Percentiles rank a stretch among this genome's conserved stretches.
Conservation (phyloP, 2,888 invertebrate genomes). For the Malthinus flaveolus region DNA sequence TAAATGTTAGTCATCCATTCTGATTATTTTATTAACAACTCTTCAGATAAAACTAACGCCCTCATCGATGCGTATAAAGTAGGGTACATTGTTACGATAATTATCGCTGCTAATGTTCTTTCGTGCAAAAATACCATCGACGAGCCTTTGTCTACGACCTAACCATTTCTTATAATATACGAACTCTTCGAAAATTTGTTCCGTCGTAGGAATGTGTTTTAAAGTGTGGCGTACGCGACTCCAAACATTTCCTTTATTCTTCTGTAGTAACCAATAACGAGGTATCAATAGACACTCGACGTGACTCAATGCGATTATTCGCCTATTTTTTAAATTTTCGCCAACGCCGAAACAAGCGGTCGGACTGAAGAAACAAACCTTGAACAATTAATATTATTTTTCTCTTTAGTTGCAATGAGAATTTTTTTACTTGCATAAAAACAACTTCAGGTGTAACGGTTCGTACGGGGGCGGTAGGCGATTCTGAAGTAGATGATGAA, state of each 20-base stretch:
- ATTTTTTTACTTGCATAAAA: no score
- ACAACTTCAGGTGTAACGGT: no score
- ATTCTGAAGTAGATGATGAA: no score
- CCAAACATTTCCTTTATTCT: constrained; percentile 69
- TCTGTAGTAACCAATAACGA: constrained; percentile 68
- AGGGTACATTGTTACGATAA: constrained; percentile 26
- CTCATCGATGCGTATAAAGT: constrained; percentile 33
- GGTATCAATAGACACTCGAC: constrained; percentile 72
- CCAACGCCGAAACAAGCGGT: constrained; percentile 72
- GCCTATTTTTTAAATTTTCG: constrained; percentile 64
- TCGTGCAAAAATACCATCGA: constrained; percentile 54
- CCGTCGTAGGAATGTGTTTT: constrained; percentile 62
- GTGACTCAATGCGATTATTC: constrained; percentile 66
- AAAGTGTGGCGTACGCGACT: constrained; percentile 64
- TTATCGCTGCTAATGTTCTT: constrained; percentile 14
- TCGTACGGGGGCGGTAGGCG: no score
- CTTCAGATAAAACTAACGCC: no score
- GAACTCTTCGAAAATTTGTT: constrained; percentile 61
- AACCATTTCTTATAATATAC: constrained; percentile 61
- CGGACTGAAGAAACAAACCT: constrained; percentile 61
- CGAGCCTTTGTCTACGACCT: constrained; percentile 58
- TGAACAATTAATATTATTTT: no score
- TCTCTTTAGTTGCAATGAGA: no score
- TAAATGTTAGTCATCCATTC: no score
- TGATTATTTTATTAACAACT: no score